These are phyloP conservation scores for Lepilemur septentrionalis DNA, from an alignment of 2,797 vertebrate species.

Conservation along the genomic window DNA sequence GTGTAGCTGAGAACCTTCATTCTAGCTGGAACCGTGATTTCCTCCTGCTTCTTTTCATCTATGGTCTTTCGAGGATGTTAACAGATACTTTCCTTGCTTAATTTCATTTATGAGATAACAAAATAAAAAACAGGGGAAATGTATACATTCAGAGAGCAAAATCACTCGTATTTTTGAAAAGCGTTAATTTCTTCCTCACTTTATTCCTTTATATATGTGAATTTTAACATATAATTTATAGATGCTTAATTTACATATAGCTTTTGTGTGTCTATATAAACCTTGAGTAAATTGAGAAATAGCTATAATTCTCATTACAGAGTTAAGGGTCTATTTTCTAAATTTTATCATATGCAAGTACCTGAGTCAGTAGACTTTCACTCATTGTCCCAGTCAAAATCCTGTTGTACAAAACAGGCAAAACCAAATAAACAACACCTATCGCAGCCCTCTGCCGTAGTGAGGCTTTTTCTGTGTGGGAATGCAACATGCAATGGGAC, in stretches of 20 bases:
- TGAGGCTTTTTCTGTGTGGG: not conserved
- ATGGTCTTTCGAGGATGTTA: not conserved
- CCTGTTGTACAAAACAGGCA: not conserved
- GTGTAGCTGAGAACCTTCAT: not conserved
- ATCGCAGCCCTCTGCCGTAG: not conserved
- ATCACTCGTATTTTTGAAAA: not conserved
- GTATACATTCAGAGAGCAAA: not conserved
- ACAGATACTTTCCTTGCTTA: not conserved
- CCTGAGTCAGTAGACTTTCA: not conserved
- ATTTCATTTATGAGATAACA: not conserved
- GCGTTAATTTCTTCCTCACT: not conserved
- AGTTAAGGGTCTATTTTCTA: constrained; percentile 1
- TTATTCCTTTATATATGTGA: not conserved
- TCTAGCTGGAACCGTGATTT: not conserved
- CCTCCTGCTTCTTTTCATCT: not conserved
- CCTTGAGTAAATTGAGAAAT: not conserved
- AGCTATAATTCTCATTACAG: not conserved
- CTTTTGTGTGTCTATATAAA: not conserved
- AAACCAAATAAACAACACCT: not conserved
- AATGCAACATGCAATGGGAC: constrained; percentile 59
- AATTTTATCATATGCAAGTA: not conserved
- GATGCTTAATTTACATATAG: not conserved
- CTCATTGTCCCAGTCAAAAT: not conserved
- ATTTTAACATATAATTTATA: not conserved
- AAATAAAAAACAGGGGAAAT: not conserved